Conservation (phyloP, 2,797 vertebrate species). For the Acropternis orthonyx region DNA sequence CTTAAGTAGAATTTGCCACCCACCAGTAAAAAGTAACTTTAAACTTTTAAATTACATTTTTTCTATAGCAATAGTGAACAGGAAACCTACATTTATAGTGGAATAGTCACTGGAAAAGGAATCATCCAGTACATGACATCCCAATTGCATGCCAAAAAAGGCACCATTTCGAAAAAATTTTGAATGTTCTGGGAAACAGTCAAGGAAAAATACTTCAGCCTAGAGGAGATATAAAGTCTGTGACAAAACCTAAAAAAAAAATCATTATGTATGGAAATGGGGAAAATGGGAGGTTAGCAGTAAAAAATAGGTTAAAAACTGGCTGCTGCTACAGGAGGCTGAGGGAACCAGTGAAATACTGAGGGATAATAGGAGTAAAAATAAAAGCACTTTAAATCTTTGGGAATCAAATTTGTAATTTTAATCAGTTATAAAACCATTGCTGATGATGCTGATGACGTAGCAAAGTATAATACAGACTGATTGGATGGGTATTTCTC, state of each 20-base stretch:
- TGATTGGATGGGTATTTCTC: accelerated
- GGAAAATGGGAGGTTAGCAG: not conserved
- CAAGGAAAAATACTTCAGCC: not conserved
- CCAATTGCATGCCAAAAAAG: not conserved
- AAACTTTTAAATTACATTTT: not conserved
- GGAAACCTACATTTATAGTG: not conserved
- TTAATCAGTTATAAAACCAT: not conserved
- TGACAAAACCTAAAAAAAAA: not conserved
- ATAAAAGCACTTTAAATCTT: not conserved
- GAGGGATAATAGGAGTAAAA: not conserved
- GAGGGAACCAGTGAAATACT: not conserved
- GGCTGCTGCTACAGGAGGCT: not conserved
- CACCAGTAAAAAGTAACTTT: not conserved
- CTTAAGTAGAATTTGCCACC: not conserved
- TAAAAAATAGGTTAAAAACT: not conserved
- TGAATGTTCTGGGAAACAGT: not conserved
- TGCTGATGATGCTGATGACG: not conserved
- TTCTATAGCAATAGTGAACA: not conserved
- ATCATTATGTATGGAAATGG: not conserved
- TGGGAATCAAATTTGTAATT: not conserved
- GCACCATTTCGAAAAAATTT: not conserved
- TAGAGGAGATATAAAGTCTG: not conserved
- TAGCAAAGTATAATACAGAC: not conserved
- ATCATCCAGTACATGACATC: not conserved
- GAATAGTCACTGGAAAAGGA: not conserved